A percentile compares a stretch with the other conserved stretches of the same genome.
Evolutionary conservation across 2,113 vertebrate genomes (phyloP).

Genomic region (Chauna torquata): DNA sequence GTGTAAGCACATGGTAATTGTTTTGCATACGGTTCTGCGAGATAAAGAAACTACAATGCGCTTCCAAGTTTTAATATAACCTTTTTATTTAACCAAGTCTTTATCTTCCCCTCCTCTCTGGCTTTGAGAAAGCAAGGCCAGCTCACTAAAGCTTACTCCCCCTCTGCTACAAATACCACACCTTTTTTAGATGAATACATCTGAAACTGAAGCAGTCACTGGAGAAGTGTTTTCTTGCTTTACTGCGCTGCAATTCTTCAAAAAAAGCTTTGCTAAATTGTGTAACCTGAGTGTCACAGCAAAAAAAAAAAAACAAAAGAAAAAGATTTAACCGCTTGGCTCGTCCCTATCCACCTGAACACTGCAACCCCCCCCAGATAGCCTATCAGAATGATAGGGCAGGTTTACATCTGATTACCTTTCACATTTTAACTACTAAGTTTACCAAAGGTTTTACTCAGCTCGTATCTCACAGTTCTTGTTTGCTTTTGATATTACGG

Average conservation of each 20-base stretch:
- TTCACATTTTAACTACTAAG: conserved; percentile 52
- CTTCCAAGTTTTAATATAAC: conserved; percentile 29
- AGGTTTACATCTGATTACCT: conserved; percentile 35
- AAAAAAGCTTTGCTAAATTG: not conserved
- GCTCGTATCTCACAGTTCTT: not conserved
- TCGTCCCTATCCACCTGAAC: not conserved
- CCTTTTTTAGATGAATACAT: not conserved
- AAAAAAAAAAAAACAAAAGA: not conserved
- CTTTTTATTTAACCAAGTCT: not conserved
- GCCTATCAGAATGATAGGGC: conserved; percentile 3
- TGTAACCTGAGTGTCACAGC: not conserved
- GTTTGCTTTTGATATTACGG: conserved; percentile 64
- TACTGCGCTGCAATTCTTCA: not conserved
- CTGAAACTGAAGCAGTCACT: not conserved
- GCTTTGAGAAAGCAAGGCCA: not conserved
- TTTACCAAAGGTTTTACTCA: conserved; percentile 62
- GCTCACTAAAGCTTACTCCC: not conserved
- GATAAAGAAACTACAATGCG: conserved; percentile 10
- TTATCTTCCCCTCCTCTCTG: not conserved
- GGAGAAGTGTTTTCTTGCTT: not conserved
- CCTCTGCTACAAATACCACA: not conserved
- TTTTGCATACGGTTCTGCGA: conserved; percentile 3
- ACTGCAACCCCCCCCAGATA: not conserved
- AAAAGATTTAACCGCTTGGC: not conserved
- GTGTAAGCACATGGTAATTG: conserved; percentile 50